Evolutionary conservation across 1,140 invertebrate genomes (phyloP).

Genomic region (Coenobita brevimanus): DNA sequence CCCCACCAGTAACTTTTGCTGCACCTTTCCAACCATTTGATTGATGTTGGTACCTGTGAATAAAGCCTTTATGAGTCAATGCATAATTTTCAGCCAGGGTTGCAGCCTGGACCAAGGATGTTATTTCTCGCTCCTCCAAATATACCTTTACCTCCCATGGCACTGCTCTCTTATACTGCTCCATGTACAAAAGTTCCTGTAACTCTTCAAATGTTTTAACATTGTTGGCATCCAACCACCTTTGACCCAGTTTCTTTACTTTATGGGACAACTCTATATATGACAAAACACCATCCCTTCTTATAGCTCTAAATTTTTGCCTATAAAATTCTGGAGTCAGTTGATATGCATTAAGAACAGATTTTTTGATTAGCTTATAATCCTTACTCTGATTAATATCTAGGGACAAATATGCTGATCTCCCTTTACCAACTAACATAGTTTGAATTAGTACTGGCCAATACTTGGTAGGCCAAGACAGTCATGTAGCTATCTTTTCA

Average conservation of each 20-base stretch:
- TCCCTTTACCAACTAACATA: no score
- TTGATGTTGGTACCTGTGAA: not conserved
- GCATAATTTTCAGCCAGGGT: not conserved
- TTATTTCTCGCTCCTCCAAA: not conserved
- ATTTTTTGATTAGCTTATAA: no score
- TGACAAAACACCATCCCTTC: not conserved
- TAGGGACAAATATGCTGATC: no score
- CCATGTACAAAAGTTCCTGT: not conserved
- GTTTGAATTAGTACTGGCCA: no score
- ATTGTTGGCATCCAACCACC: not conserved
- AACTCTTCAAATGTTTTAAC: not conserved
- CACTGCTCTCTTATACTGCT: not conserved
- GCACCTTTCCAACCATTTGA: not conserved
- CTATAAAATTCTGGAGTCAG: not conserved
- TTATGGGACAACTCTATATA: not conserved
- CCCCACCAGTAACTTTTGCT: no score
- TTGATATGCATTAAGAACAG: no score
- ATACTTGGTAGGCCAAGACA: no score
- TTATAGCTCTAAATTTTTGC: not conserved
- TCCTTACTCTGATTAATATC: no score
- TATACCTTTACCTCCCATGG: not conserved
- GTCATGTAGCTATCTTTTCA: no score
- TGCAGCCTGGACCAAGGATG: not conserved
- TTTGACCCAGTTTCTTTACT: not conserved
- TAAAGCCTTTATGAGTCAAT: not conserved